phyloP scores from a whole-genome alignment of 1,140 invertebrate species.

The Bombus haemorrhoidalis region DNA sequence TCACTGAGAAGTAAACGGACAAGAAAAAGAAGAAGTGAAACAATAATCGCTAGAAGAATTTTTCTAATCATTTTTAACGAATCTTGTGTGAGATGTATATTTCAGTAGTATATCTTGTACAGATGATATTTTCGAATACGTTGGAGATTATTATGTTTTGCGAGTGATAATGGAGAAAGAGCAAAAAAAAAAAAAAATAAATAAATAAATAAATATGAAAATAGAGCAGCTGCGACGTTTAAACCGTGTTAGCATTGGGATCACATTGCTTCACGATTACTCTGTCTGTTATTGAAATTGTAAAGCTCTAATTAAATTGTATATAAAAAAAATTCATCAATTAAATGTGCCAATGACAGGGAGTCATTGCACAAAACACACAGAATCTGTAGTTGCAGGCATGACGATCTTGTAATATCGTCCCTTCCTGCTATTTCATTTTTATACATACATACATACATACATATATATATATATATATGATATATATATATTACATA shows the following conservation, averaged over 20 bases:
- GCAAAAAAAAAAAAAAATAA: too few species aligned
- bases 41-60: constrained; percentile 40
- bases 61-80: constrained; percentile 59
- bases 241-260: constrained; percentile 20
- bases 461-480: too few species aligned
- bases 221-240: constrained; percentile 46
- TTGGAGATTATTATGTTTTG: constrained; percentile 49
- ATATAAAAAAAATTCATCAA: constrained; percentile 66
- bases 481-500: background rate
- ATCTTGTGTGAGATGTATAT: constrained; percentile 67
- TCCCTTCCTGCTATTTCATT: constrained; percentile 45
- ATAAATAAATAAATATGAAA: background rate
- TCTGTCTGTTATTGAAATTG: constrained; percentile 48
- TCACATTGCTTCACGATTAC: constrained; percentile 36
- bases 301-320: constrained; percentile 68
- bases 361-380: constrained; percentile 40
- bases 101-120: constrained; percentile 66
- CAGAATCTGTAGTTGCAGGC: constrained; percentile 55
- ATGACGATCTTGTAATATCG: constrained; percentile 54
- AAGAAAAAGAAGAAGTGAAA: background rate
- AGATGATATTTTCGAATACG: constrained; percentile 53
- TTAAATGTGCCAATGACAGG: constrained; percentile 54
- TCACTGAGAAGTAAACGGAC: constrained; percentile 15
- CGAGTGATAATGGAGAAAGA: constrained; percentile 31
- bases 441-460: constrained; percentile 12